Percentiles rank a stretch among this genome's conserved stretches.
Conservation (phyloP, 2,797 vertebrate genomes). For the Trichosurus vulpecula region DNA sequence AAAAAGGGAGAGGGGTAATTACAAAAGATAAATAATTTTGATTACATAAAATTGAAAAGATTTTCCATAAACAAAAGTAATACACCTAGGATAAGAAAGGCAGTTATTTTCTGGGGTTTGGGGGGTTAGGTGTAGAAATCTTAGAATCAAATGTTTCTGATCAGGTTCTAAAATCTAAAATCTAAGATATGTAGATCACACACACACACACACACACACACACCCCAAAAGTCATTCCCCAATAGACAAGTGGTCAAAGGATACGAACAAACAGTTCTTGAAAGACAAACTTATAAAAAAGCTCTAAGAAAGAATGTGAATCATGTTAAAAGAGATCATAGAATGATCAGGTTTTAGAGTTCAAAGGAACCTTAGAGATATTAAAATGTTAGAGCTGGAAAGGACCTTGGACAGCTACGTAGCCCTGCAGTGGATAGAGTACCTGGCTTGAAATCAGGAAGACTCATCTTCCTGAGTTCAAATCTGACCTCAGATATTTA, state of each 20-base stretch:
- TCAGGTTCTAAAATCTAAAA: not conserved
- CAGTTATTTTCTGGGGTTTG: not conserved
- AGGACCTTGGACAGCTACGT: not conserved
- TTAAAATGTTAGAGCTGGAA: not conserved
- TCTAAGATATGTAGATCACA: not conserved
- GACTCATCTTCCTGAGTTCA: not conserved
- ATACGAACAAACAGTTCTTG: not conserved
- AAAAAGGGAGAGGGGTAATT: not conserved
- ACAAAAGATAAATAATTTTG: not conserved
- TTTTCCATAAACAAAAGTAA: not conserved
- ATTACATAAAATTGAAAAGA: not conserved
- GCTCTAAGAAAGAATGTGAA: not conserved
- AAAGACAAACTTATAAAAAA: not conserved
- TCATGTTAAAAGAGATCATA: not conserved
- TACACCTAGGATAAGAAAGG: not conserved
- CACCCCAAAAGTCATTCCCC: not conserved
- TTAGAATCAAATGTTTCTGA: not conserved
- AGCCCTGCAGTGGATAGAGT: not conserved
- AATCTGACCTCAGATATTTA: not conserved
- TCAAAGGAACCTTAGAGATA: not conserved
- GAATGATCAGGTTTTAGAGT: not conserved
- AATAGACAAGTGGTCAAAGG: not conserved
- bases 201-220: no score
- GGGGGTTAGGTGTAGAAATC: not conserved
- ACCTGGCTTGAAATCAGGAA: not conserved